Percentiles rank a stretch among this genome's conserved stretches.
phyloP scores from a whole-genome alignment of 2,888 invertebrate genomes.

The Leucoma salicis region DNA sequence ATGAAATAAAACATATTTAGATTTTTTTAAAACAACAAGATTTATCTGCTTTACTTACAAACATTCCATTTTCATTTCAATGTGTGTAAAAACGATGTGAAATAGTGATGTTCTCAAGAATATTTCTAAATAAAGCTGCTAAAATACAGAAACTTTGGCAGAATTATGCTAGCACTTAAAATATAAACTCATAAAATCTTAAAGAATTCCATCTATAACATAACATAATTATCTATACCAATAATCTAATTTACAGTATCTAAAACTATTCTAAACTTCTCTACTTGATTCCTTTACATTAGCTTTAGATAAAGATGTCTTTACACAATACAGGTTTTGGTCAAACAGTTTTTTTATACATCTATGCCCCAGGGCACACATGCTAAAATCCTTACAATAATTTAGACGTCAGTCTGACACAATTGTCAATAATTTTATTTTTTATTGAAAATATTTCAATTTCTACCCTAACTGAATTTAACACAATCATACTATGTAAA shows the following conservation, averaged over 20 bases:
- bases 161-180: conserved; percentile 45
- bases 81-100: background rate
- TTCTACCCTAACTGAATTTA: background rate
- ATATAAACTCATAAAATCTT: conserved; percentile 65
- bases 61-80: background rate
- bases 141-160: conserved; percentile 56
- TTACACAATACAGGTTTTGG: too few species aligned
- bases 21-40: background rate
- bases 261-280: too few species aligned
- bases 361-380: too few species aligned
- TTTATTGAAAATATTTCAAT: background rate
- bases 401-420: conserved; percentile 36
- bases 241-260: conserved; percentile 40
- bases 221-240: conserved; percentile 40
- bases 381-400: conserved; percentile 16
- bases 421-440: conserved; percentile 14
- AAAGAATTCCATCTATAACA: conserved; percentile 68
- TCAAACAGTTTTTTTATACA: too few species aligned
- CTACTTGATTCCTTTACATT: too few species aligned
- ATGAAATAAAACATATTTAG: background rate
- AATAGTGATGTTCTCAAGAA: background rate
- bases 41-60: background rate
- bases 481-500: background rate
- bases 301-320: too few species aligned
- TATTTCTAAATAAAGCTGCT: conserved; percentile 1